These are phyloP conservation scores for Drosophila melanogaster DNA, from an alignment of 1,140 invertebrate genomes.

Conservation along the genomic window Release_6_plus_ISO1_MT NT_037436.4:12175501-12176000, in stretches of 20 bases:
- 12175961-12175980: slow-evolving; percentile 13
- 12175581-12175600: slow-evolving; percentile 18
- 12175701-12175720: slow-evolving; percentile 19
- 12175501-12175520: slow-evolving; percentile 71
- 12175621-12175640: slow-evolving; percentile 26
- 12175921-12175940: slow-evolving; percentile 1
- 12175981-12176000: slow-evolving; percentile 1
- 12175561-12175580: slow-evolving; percentile 64
- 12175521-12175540: slow-evolving; percentile 56
- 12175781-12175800: not conserved
- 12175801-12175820: not conserved
- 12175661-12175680: slow-evolving; percentile 10
- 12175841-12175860: not conserved
- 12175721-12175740: slow-evolving; percentile 38
- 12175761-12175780: slow-evolving; percentile 33
- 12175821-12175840: slow-evolving; percentile 20
- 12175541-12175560: slow-evolving; percentile 79
- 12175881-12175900: not conserved
- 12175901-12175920: slow-evolving; percentile 17
- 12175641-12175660: slow-evolving; percentile 28
- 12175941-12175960: slow-evolving; percentile 24
- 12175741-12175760: slow-evolving; percentile 30
- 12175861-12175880: not conserved
- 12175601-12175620: slow-evolving; percentile 18
- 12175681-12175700: slow-evolving; percentile 11